Base-by-base conservation (phyloP, 2,888 invertebrate genomes). In the Eupithecia pulchellata region DNA sequence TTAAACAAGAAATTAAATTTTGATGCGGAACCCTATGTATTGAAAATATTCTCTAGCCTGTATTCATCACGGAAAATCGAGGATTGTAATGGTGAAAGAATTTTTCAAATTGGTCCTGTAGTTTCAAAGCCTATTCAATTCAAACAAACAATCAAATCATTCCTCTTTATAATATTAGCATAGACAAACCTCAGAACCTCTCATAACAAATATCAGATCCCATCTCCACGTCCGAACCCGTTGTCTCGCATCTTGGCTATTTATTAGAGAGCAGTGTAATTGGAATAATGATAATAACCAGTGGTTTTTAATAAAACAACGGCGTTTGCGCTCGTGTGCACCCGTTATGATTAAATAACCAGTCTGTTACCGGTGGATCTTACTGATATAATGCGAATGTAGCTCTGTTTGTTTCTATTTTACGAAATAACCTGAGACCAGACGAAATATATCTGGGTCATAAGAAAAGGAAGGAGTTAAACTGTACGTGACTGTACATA, bases 191-290 rank as follows among this genome's bases (percentile, higher is more conserved):
- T 4, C 36, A 36, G 14, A 5, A 39, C n/a, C 17, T n/a, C 42
- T n/a, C n/a, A 20, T n/a, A 52, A 20, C 42, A 42, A 52, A 13
- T 4, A 25, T 1, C 11, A 25, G 57, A 57, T 57, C 17, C 17
- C 5, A 57, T 57, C 57, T 57, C 42, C 20, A 47, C 14, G n/a
- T n/a, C 20, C 34, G 20, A 14, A 36, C 34, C 61, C 61, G 61
- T 61, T 61, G 25, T 60, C 60, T 60, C 29, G n/a, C 3, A 58
- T 27, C 61, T 39, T 32, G 61, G 36, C 64, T 72, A 73, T 75
- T 75, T 78, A 78, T 77, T 78, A 78, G 77, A 79, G 78, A 78
- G 79, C 74, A 39, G 75, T 69, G 71, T 78, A 75, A 79, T 79
- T 79, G 78, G 73, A 67, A 68, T 68, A 27, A 64, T 73, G 72